Evolutionary conservation across 2,888 invertebrate species (phyloP).

Genomic region (Pheosia gnoma): DNA sequence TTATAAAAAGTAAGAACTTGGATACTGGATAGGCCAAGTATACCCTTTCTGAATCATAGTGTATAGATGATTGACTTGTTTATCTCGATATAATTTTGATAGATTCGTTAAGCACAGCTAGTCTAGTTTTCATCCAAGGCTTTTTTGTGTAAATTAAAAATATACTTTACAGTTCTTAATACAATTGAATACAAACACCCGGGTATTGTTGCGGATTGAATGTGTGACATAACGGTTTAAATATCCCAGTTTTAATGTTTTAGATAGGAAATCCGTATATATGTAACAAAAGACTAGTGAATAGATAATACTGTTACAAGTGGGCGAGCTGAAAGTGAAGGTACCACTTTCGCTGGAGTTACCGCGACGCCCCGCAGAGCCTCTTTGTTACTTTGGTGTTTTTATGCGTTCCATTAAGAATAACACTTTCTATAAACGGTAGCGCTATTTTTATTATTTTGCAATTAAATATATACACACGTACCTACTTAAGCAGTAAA

Average conservation of each 20-base stretch:
- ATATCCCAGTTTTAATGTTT: neutral
- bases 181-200: neutral
- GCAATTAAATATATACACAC: neutral
- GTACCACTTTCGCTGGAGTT: constrained; percentile 65
- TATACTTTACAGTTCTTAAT: neutral
- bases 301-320: constrained; percentile 18
- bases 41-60: too few species aligned
- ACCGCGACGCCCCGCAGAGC: constrained; percentile 40
- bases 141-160: neutral
- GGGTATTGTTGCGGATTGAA: neutral
- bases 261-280: neutral
- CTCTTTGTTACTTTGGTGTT: constrained; percentile 39
- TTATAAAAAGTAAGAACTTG: too few species aligned
- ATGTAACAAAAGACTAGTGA: constrained; percentile 3
- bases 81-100: too few species aligned
- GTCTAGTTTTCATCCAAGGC: neutral
- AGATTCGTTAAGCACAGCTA: neutral
- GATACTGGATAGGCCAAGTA: too few species aligned
- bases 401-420: constrained; percentile 42
- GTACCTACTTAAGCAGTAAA: neutral
- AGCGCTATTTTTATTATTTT: constrained; percentile 15
- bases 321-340: constrained; percentile 64
- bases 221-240: constrained; percentile 4
- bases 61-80: too few species aligned
- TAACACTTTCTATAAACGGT: constrained; percentile 50